These are phyloP conservation scores for Scrobipalpa atriplicella DNA, from an alignment of 2,888 invertebrate species.

Conservation along the genomic window DNA sequence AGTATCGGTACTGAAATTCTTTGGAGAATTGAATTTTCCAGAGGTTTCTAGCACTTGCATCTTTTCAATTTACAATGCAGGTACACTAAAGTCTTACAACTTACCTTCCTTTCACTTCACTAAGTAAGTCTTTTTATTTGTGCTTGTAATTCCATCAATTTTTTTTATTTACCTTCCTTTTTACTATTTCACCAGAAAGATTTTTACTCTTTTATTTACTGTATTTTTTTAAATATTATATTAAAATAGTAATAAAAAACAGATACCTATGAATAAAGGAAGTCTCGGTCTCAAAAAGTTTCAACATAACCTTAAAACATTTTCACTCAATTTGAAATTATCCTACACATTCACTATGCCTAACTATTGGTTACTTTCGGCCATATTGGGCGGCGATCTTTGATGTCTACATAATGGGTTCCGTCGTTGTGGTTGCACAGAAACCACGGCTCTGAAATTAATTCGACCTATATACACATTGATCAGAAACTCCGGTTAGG, in stretches of 20 bases:
- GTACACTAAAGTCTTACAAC: not conserved
- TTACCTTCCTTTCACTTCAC: not conserved
- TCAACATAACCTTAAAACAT: too few relatives aligned
- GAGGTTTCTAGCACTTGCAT: not conserved
- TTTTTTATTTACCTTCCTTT: too few relatives aligned
- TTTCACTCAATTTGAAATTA: too few relatives aligned
- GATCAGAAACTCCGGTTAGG: conserved; percentile 12
- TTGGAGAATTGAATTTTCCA: conserved; percentile 5
- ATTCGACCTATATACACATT: conserved; percentile 39
- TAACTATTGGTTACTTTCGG: conserved; percentile 21
- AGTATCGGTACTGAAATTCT: conserved; percentile 11
- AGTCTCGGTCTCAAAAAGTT: too few relatives aligned
- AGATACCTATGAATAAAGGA: too few relatives aligned
- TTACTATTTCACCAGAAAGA: too few relatives aligned
- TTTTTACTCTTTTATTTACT: too few relatives aligned
- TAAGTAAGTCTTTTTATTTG: not conserved
- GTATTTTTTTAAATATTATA: too few relatives aligned
- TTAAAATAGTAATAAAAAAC: too few relatives aligned
- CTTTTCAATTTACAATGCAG: conserved; percentile 10
- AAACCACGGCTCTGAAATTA: conserved; percentile 55
- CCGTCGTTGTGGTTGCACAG: conserved; percentile 40
- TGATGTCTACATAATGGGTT: conserved; percentile 47
- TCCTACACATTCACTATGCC: too few relatives aligned
- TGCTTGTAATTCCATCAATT: conserved; percentile 12
- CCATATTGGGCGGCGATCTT: conserved; percentile 27